These are phyloP conservation scores for Siderastrea siderea DNA, from an alignment of 92 coral and sea anemone species.

Conservation along the genomic window DNA sequence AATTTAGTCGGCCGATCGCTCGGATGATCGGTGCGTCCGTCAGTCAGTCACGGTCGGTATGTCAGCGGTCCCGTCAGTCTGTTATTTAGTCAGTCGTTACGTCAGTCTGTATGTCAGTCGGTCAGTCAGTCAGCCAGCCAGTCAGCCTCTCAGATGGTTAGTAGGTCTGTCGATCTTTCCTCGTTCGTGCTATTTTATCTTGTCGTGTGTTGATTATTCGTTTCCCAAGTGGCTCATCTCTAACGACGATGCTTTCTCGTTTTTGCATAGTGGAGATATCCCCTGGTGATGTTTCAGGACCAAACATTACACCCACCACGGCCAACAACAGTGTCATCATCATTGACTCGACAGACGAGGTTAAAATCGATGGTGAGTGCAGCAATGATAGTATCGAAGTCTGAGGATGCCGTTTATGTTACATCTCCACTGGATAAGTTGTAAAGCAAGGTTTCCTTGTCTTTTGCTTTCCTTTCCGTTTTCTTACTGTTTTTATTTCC, in stretches of 20 bases:
- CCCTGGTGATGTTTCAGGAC: not conserved
- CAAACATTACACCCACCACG: constrained; percentile 12
- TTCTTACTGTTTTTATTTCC: too few species aligned
- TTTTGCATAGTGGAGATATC: constrained; percentile 5
- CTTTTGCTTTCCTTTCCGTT: too few species aligned
- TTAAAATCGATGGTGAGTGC: constrained; percentile 14
- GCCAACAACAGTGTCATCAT: constrained; percentile 1
- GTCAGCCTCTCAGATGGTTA: not conserved
- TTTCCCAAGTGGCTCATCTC: too few species aligned
- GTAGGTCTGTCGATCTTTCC: not conserved
- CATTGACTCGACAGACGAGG: not conserved
- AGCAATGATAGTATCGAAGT: too few species aligned
- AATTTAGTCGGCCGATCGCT: not conserved
- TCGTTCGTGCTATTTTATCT: too few species aligned
- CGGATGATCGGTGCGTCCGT: not conserved
- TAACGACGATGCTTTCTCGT: not conserved
- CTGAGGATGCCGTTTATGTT: too few species aligned
- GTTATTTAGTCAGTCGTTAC: too few species aligned
- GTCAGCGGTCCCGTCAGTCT: not conserved
- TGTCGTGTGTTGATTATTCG: too few species aligned
- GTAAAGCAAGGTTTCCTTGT: too few species aligned
- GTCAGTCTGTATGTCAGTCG: not conserved
- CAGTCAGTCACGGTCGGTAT: too few species aligned
- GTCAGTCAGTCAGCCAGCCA: not conserved
- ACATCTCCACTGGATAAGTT: too few species aligned